phyloP scores from a whole-genome alignment of 2,888 invertebrate species.

The Osmoderma eremita region DNA sequence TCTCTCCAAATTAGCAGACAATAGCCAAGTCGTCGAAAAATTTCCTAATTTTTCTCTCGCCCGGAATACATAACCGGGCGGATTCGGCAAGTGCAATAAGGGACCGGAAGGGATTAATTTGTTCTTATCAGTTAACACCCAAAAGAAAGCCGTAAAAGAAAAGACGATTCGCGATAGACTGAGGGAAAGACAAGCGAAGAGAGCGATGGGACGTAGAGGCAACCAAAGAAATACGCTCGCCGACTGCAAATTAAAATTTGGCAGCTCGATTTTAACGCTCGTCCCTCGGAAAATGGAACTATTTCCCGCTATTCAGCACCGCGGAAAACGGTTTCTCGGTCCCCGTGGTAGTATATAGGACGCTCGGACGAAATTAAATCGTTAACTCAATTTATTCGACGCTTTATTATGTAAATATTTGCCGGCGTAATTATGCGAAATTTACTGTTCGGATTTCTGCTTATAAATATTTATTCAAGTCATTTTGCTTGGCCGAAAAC shows the following conservation, averaged over 20 bases:
- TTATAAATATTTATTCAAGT: conserved; percentile 42
- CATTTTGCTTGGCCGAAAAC: conserved; percentile 24
- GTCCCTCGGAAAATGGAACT: conserved; percentile 22
- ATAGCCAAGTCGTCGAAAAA: conserved; percentile 18
- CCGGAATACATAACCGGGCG: conserved; percentile 4
- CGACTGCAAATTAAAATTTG: conserved; percentile 19
- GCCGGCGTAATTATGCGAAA: conserved; percentile 39
- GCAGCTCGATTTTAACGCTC: conserved; percentile 23
- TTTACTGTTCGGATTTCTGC: conserved; percentile 41
- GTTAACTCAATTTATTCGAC: conserved; percentile 35
- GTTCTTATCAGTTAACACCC: conserved; percentile 32
- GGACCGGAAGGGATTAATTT: conserved; percentile 28
- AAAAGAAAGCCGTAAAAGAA: not conserved
- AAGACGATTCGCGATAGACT: not conserved
- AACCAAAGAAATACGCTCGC: not conserved
- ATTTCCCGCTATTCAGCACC: not conserved
- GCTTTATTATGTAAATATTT: conserved; percentile 42
- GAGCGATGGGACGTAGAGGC: not conserved
- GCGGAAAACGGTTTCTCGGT: not conserved
- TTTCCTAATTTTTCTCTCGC: conserved; percentile 20
- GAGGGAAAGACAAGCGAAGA: not conserved
- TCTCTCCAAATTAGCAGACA: conserved; percentile 27
- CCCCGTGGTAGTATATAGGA: conserved; percentile 2
- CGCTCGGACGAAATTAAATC: conserved; percentile 30
- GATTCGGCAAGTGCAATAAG: not conserved